These are phyloP conservation scores for Diprion similis DNA, from an alignment of 1,140 invertebrate species.

Conservation along the genomic window DNA sequence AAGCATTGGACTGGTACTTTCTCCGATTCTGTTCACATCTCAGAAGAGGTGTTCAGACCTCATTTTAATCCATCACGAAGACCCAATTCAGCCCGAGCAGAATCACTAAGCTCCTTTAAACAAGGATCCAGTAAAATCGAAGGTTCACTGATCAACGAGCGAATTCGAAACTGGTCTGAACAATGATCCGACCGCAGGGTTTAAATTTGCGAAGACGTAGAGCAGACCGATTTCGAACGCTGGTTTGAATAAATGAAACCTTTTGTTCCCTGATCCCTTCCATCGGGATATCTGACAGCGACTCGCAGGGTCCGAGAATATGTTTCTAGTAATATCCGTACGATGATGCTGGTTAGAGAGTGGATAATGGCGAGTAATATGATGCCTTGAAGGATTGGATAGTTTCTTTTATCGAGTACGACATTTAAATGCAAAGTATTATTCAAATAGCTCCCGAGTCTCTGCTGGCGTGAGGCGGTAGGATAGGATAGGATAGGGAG, in stretches of 20 bases:
- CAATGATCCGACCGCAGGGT: too few relatives aligned
- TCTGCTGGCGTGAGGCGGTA: slow-evolving; percentile 15
- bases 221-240: too few relatives aligned
- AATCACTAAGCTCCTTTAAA: too few relatives aligned
- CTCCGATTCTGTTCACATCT: too few relatives aligned
- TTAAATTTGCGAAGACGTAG: too few relatives aligned
- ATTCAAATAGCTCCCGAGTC: slow-evolving; percentile 49
- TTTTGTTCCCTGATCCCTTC: slow-evolving; percentile 11
- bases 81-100: too few relatives aligned
- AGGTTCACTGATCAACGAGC: too few relatives aligned
- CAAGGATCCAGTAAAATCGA: too few relatives aligned
- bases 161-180: too few relatives aligned
- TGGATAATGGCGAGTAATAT: slow-evolving; percentile 56
- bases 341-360: slow-evolving; percentile 27
- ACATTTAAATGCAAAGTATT: slow-evolving; percentile 61
- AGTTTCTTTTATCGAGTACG: slow-evolving; percentile 54
- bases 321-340: neutral
- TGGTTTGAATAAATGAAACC: neutral
- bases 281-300: slow-evolving; percentile 2
- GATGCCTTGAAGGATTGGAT: slow-evolving; percentile 53
- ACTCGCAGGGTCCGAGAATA: neutral
- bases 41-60: too few relatives aligned
- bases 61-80: too few relatives aligned
- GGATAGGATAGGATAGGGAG: slow-evolving; percentile 26
- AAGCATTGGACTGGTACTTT: too few relatives aligned